phyloP scores from a whole-genome alignment of 2,888 invertebrate species.

The Acronicta leporina region DNA sequence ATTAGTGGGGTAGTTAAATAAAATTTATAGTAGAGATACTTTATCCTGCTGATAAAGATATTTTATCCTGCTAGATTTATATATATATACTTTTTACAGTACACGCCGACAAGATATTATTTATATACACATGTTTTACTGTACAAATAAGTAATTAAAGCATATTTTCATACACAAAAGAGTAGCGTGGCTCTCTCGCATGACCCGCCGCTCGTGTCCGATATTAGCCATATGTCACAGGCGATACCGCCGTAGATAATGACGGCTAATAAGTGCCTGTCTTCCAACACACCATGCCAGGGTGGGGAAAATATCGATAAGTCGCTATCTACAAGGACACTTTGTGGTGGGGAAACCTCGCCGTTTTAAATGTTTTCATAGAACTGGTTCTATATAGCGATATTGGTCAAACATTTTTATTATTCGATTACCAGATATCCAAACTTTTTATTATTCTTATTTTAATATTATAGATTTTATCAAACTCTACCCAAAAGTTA shows the following conservation, averaged over 20 bases:
- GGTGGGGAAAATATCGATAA: slow-evolving; percentile 62
- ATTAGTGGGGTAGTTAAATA: too few relatives aligned
- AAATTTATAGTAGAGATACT: too few relatives aligned
- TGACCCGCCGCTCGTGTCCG: slow-evolving; percentile 75
- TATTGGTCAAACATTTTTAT: neutral
- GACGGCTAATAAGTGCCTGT: slow-evolving; percentile 87
- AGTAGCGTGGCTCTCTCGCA: slow-evolving; percentile 78
- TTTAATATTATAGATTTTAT: neutral
- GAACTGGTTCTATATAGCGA: neutral
- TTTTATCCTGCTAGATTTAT: too few relatives aligned
- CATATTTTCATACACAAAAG: slow-evolving; percentile 68
- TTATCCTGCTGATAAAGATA: too few relatives aligned
- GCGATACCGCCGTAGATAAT: slow-evolving; percentile 86
- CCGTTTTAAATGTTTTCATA: neutral
- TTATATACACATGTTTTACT: slow-evolving; percentile 33
- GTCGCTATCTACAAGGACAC: slow-evolving; percentile 11
- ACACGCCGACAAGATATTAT: too few relatives aligned
- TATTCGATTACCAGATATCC: too few relatives aligned
- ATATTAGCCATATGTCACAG: slow-evolving; percentile 87
- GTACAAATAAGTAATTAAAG: slow-evolving; percentile 80
- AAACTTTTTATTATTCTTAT: neutral
- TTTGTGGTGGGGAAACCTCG: neutral
- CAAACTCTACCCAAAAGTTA: neutral
- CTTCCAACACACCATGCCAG: slow-evolving; percentile 78
- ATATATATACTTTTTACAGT: too few relatives aligned